These are phyloP conservation scores for Drosophila niveifrons DNA, from an alignment of 2,888 invertebrate genomes.

Conservation along the genomic window DNA sequence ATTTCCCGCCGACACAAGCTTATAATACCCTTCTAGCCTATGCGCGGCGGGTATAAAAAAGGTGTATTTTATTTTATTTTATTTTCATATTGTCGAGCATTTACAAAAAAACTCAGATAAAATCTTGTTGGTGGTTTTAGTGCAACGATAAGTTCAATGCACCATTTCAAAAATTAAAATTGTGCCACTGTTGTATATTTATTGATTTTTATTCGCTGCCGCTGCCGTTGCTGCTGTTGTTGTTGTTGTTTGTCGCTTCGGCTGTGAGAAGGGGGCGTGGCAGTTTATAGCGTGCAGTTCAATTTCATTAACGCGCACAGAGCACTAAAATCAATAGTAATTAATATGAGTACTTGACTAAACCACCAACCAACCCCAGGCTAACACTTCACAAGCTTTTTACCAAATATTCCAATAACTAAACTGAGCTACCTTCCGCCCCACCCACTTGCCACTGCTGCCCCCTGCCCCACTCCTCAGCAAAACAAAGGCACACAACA, in stretches of 20 bases:
- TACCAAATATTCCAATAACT: constrained; percentile 53
- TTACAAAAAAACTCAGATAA: too few relatives aligned
- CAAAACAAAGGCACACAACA: constrained; percentile 19
- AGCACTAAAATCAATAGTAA: constrained; percentile 79
- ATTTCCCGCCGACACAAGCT: too few relatives aligned
- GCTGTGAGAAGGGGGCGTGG: constrained; percentile 40
- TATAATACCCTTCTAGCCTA: too few relatives aligned
- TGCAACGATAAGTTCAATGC: constrained; percentile 50
- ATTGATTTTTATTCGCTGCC: constrained; percentile 59
- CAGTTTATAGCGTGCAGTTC: constrained; percentile 67
- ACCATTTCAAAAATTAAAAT: constrained; percentile 49
- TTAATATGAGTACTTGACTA: constrained; percentile 77
- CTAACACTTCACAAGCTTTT: constrained; percentile 22
- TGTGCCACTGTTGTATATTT: constrained; percentile 69
- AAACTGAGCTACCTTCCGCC: constrained; percentile 7
- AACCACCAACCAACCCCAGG: constrained; percentile 3
- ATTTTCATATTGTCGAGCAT: too few relatives aligned
- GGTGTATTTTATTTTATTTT: too few relatives aligned
- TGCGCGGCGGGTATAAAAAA: too few relatives aligned
- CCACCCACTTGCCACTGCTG: too few relatives aligned
- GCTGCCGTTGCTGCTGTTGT: neutral
- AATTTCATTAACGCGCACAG: constrained; percentile 78
- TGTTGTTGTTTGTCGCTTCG: constrained; percentile 1
- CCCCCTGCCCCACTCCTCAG: neutral
- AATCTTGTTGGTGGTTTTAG: too few relatives aligned